Base-by-base conservation (phyloP, 2,113 vertebrate genomes). In the Sceloporus tristichus region DNA sequence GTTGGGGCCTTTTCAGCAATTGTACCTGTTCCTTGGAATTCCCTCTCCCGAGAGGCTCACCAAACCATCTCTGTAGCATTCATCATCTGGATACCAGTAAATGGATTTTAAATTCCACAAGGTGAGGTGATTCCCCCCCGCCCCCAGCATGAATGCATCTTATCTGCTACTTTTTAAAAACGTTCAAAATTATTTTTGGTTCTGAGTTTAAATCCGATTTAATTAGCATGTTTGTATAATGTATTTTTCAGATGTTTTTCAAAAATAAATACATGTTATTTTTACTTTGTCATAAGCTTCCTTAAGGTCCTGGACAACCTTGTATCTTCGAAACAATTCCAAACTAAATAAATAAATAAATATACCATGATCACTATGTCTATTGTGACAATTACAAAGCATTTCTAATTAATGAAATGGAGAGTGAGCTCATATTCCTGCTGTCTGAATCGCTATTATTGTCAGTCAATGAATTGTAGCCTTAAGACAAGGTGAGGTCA, bases 401-500 rank as follows among this genome's bases (percentile, higher is more conserved):
- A 84, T 94, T 94, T 91, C 86, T 95, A 93, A 94, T 96, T 90
- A 92, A 91, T 93, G 89, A 88, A 91, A 93, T 92, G 90, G 94
- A 83, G 90, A 91, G 92, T 89, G 94, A 94, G 86, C 68, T 71
- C 78, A 87, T 84, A 81, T 87, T 79, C 85, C 90, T 92, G 91
- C 71, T 92, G 78, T 27, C 84, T 92, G 82, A 88, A 79, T 91
- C 85, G 89, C 88, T 87, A 90, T 76, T 91, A 94, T 96, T 96
- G 90, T 94, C 92, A 80, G 79, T 93, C 94, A 96, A 94, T 97
- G 95, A 96, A 96, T 91, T 74, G 93, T 94, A 95, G 93, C 87
- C 90, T 94, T 93, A 96, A 93, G 96, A 95, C 88, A 94, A 95
- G 93, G 94, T 96, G 95, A 97, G 95, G 96, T 97, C 96, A 96